A percentile compares a stretch with the other conserved stretches of the same genome.
These are phyloP conservation scores for Copidosoma floridanum DNA, from an alignment of 1,140 invertebrate genomes.

Conservation along the genomic window DNA sequence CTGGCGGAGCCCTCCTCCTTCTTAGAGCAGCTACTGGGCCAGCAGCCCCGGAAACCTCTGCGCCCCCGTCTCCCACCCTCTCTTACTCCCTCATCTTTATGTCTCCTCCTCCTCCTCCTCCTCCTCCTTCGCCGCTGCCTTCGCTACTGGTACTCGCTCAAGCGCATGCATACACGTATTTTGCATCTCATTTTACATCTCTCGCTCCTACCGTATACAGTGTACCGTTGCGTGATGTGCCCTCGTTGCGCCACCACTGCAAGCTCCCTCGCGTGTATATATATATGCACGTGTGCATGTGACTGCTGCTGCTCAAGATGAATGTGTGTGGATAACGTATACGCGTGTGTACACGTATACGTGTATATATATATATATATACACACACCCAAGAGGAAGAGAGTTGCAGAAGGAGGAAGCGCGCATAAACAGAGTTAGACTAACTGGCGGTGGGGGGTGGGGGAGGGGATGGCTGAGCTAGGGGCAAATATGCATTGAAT, in stretches of 20 bases:
- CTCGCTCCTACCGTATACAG: no score
- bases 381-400: neutral
- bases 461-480: no score
- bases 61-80: neutral
- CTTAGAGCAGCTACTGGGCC: neutral
- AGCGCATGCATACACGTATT: neutral
- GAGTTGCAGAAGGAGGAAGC: neutral
- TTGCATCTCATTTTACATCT: slow-evolving; percentile 1
- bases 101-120: neutral
- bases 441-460: no score
- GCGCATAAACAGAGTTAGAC: neutral
- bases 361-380: neutral
- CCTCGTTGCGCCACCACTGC: no score
- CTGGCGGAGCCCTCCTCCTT: slow-evolving; percentile 1
- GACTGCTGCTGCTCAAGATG: neutral
- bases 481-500: slow-evolving; percentile 18
- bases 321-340: neutral
- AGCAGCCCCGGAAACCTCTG: neutral
- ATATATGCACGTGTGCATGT: neutral
- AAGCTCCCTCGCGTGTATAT: neutral
- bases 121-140: neutral
- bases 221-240: no score
- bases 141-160: no score
- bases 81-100: neutral
- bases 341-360: neutral